phyloP scores from a whole-genome alignment of 2,113 vertebrate genomes.

The Cebus imitator region DNA sequence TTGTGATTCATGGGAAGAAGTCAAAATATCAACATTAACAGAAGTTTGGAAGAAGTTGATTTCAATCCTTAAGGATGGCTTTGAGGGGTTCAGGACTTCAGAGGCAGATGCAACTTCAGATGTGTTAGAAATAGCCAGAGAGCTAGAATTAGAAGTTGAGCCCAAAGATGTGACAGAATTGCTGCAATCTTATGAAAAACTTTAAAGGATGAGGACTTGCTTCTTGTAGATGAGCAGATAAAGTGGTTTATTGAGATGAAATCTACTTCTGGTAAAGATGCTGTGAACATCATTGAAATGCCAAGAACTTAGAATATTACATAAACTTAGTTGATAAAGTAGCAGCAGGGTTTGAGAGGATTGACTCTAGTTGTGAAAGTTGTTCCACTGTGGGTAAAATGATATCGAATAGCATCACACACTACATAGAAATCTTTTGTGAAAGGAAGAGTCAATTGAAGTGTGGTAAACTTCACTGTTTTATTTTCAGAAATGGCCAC shows the following conservation, averaged over 20 bases:
- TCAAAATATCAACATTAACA: neutral
- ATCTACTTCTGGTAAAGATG: neutral
- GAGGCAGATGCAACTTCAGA: neutral
- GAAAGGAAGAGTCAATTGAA: neutral
- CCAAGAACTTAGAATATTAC: neutral
- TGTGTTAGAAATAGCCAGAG: neutral
- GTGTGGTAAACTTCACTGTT: neutral
- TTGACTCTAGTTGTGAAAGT: neutral
- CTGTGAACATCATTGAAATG: neutral
- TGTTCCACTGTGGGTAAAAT: neutral
- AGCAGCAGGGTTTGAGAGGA: neutral
- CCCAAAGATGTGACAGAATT: neutral
- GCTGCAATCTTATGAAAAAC: neutral
- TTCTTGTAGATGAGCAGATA: neutral
- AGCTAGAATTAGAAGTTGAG: neutral
- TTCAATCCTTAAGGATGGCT: neutral
- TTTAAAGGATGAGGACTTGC: neutral
- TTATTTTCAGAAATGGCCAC: neutral
- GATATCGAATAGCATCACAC: neutral
- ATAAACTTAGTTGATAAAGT: neutral
- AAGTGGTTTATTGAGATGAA: neutral
- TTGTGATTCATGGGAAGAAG: neutral
- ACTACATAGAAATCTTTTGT: neutral
- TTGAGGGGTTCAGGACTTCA: neutral
- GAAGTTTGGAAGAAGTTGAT: neutral